phyloP scores from a whole-genome alignment of 2,888 invertebrate species.

The Theretra japonica region DNA sequence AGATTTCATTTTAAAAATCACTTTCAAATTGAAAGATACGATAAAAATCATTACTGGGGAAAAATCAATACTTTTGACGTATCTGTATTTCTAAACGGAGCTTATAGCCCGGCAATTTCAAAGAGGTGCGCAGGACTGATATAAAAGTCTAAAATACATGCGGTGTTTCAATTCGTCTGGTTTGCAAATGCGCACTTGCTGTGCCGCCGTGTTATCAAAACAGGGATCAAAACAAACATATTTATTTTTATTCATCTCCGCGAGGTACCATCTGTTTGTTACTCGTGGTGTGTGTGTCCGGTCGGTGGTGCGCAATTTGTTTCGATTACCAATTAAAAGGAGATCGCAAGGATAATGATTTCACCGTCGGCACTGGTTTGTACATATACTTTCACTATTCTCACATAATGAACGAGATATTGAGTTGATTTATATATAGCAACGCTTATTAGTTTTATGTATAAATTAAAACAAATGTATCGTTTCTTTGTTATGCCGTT shows the following conservation, averaged over 20 bases:
- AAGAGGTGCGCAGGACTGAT: slow-evolving; percentile 27
- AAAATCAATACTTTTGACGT: slow-evolving; percentile 28
- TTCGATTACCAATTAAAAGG: slow-evolving; percentile 34
- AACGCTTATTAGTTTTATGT: not conserved
- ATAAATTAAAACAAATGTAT: slow-evolving; percentile 4
- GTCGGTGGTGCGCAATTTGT: slow-evolving; percentile 45
- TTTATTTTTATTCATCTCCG: slow-evolving; percentile 44
- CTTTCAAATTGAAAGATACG: not conserved
- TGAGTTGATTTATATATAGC: slow-evolving; percentile 11
- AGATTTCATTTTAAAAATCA: not conserved
- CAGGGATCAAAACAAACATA: slow-evolving; percentile 51
- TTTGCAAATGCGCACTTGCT: slow-evolving; percentile 38
- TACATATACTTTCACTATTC: slow-evolving; percentile 38
- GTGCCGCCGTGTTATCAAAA: slow-evolving; percentile 36
- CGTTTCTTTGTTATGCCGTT: slow-evolving; percentile 3
- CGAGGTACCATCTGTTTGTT: slow-evolving; percentile 41
- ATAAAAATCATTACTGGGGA: not conserved
- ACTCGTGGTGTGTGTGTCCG: slow-evolving; percentile 31
- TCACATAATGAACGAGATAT: slow-evolving; percentile 22
- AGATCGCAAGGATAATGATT: slow-evolving; percentile 42
- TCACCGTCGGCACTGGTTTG: slow-evolving; percentile 51
- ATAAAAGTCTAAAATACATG: slow-evolving; percentile 6
- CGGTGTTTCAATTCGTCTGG: slow-evolving; percentile 31
- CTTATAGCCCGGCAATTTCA: slow-evolving; percentile 35
- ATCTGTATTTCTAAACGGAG: slow-evolving; percentile 36